A percentile compares a stretch with the other conserved stretches of the same genome.
phyloP scores from a whole-genome alignment of 2,113 vertebrate species.

The Burhinus bistriatus region DNA sequence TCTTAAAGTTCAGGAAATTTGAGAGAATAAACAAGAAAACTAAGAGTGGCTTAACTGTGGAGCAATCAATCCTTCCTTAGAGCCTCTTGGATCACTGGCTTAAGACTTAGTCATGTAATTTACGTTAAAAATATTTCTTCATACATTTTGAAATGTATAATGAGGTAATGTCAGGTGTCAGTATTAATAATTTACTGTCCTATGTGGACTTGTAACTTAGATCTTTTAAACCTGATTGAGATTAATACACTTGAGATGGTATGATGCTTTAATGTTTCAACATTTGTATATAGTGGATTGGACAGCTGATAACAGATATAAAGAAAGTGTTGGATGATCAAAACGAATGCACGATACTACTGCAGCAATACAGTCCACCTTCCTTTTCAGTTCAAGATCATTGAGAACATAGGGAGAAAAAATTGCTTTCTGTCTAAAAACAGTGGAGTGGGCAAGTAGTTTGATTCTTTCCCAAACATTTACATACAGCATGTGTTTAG shows the following conservation, averaged over 20 bases:
- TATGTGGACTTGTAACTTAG: not conserved
- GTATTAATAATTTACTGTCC: not conserved
- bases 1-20: not conserved
- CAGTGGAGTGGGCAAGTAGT: not conserved
- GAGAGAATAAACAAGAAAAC: not conserved
- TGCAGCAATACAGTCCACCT: not conserved
- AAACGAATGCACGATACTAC: not conserved
- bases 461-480: not conserved
- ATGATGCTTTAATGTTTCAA: not conserved
- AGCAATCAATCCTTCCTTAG: not conserved
- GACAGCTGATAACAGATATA: not conserved
- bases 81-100: not conserved
- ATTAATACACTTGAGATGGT: not conserved
- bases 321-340: not conserved
- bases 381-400: not conserved
- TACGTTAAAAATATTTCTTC: not conserved
- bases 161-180: not conserved
- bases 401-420: not conserved
- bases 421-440: not conserved
- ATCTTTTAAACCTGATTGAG: not conserved
- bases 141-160: not conserved
- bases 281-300: not conserved
- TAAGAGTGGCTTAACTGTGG: accelerated
- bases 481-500: not conserved
- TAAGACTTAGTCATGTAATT: not conserved